Evolutionary conservation across 2,888 invertebrate species (phyloP).

Genomic region (Rhagium mordax): DNA sequence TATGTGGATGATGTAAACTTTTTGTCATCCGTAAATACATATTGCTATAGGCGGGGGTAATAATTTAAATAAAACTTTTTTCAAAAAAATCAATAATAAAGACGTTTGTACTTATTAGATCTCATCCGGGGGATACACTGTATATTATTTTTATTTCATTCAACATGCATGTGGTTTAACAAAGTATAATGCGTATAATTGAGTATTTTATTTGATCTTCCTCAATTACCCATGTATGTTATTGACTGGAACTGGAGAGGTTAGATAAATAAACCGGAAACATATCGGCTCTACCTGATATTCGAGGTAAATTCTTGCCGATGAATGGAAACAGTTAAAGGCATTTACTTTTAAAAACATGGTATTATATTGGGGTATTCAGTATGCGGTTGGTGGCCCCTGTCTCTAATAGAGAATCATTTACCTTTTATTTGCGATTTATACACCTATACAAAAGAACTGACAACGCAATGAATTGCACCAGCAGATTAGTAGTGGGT

Average conservation of each 20-base stretch:
- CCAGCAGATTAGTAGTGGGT: slow-evolving; percentile 67
- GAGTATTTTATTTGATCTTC: slow-evolving; percentile 38
- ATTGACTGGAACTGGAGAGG: slow-evolving; percentile 46
- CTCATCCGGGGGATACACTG: no score
- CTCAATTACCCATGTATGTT: slow-evolving; percentile 40
- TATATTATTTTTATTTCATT: no score
- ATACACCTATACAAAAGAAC: slow-evolving; percentile 59
- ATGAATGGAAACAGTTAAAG: slow-evolving; percentile 59
- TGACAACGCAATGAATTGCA: slow-evolving; percentile 69
- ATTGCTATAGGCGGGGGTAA: no score
- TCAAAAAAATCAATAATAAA: no score
- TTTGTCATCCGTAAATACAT: no score
- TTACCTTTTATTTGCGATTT: slow-evolving; percentile 64
- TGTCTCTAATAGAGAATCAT: slow-evolving; percentile 59
- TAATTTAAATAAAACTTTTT: no score
- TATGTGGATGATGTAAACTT: no score
- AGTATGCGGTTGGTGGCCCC: slow-evolving; percentile 53
- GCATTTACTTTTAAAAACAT: slow-evolving; percentile 42
- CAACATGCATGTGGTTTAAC: not conserved
- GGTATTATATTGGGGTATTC: slow-evolving; percentile 49
- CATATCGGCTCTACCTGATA: slow-evolving; percentile 51
- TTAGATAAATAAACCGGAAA: slow-evolving; percentile 54
- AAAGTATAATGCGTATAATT: not conserved
- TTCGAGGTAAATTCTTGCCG: slow-evolving; percentile 53
- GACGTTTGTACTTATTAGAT: no score